A percentile compares a stretch with the other conserved stretches of the same genome.
These are phyloP conservation scores for Busseola fusca DNA, from an alignment of 2,888 invertebrate genomes.

Conservation along the genomic window DNA sequence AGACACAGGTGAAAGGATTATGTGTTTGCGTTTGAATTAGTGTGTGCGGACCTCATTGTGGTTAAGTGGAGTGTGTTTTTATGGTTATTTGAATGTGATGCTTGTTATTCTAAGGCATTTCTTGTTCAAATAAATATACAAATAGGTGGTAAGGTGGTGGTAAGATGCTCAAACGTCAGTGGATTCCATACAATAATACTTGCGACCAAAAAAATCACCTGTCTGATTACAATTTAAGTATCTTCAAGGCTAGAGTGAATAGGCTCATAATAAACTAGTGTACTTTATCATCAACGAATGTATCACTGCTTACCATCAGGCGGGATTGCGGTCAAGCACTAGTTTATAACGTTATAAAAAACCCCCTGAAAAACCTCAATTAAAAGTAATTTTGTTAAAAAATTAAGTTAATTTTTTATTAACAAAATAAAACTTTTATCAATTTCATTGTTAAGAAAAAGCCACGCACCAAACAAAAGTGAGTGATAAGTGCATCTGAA, in stretches of 20 bases:
- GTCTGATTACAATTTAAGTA: too few relatives aligned
- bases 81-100: slow-evolving; percentile 7
- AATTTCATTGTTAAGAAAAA: not conserved
- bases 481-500: not conserved
- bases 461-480: not conserved
- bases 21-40: slow-evolving; percentile 33
- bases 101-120: slow-evolving; percentile 10
- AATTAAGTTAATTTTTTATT: not conserved
- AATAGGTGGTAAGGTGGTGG: too few relatives aligned
- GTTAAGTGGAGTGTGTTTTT: slow-evolving; percentile 11
- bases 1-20: slow-evolving; percentile 41
- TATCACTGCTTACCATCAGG: too few relatives aligned
- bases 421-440: not conserved
- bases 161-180: not conserved
- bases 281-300: too few relatives aligned
- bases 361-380: too few relatives aligned
- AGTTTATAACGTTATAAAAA: too few relatives aligned
- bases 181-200: not conserved
- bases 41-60: slow-evolving; percentile 32
- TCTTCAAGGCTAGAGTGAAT: too few relatives aligned
- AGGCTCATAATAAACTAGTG: too few relatives aligned
- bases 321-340: too few relatives aligned
- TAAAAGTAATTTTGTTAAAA: not conserved
- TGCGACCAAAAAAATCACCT: not conserved
- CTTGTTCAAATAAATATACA: not conserved